Percentiles rank a stretch among this genome's conserved stretches.
Conservation (phyloP, 2,888 invertebrate genomes). For the Drosophila melanosoma region DNA sequence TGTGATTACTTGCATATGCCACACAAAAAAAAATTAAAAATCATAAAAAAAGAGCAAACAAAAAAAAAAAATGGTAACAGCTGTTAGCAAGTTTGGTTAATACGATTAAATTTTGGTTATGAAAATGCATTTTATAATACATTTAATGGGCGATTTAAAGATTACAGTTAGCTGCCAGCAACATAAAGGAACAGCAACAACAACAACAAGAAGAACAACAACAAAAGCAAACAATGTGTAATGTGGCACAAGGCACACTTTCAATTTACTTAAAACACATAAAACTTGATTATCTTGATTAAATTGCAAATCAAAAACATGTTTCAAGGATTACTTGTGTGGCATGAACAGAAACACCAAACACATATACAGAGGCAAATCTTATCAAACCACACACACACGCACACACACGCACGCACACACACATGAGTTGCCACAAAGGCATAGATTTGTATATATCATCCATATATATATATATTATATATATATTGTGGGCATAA, state of each 20-base stretch:
- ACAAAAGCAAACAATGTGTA: constrained; percentile 65
- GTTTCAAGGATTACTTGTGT: constrained; percentile 79
- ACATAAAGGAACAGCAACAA: constrained; percentile 1
- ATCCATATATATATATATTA: constrained; percentile 25
- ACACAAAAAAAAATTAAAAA: not conserved
- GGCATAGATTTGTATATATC: constrained; percentile 44
- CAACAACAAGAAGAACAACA: constrained; percentile 15
- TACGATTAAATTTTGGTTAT: constrained; percentile 46
- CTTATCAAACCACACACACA: constrained; percentile 66
- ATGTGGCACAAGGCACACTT: constrained; percentile 76
- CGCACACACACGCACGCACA: constrained; percentile 3
- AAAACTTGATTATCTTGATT: constrained; percentile 82
- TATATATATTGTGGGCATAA: constrained; percentile 65
- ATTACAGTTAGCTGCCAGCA: constrained; percentile 54
- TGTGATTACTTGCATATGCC: constrained; percentile 40
- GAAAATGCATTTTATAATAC: constrained; percentile 71
- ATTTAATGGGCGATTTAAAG: constrained; percentile 73
- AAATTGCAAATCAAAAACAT: constrained; percentile 82
- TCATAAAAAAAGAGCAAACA: not conserved
- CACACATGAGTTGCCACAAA: constrained; percentile 38
- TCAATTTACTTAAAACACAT: constrained; percentile 81
- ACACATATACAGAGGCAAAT: constrained; percentile 32
- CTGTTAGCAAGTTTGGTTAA: not conserved
- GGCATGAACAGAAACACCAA: constrained; percentile 34
- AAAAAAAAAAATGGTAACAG: not conserved